phyloP scores from a whole-genome alignment of 2,888 invertebrate genomes.

The Vannuccia rotundouncinata region DNA sequence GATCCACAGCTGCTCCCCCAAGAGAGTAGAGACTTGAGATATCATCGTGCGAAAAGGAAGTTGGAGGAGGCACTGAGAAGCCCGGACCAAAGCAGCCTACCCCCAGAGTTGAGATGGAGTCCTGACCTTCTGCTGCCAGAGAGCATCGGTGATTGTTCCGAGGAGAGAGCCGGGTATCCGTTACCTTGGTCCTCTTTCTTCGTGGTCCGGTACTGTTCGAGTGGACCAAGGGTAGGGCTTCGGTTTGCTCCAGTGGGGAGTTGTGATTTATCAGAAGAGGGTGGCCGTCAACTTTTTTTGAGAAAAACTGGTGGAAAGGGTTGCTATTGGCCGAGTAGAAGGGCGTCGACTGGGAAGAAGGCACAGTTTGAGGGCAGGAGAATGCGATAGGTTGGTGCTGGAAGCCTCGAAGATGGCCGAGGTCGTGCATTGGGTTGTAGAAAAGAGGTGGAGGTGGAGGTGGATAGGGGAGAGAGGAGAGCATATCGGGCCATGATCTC shows the following conservation, averaged over 20 bases:
- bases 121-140: background rate
- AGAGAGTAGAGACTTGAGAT: conserved; percentile 8
- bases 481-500: background rate
- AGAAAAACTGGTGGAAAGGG: conserved; percentile 12
- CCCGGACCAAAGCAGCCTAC: background rate
- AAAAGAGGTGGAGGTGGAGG: background rate
- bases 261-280: background rate
- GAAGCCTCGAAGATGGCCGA: background rate
- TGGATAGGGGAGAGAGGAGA: background rate
- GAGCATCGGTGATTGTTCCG: background rate
- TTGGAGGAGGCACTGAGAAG: background rate
- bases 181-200: background rate
- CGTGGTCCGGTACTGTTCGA: background rate
- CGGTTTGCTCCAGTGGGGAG: background rate
- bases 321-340: background rate
- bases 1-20: background rate
- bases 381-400: background rate
- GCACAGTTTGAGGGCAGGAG: background rate
- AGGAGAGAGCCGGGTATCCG: background rate
- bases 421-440: background rate
- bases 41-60: background rate
- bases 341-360: background rate
- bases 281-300: background rate
- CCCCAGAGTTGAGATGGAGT: background rate
- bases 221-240: background rate